Base-by-base conservation (phyloP, 92 coral and sea anemone species). In the Isaurus tuberculatus region DNA sequence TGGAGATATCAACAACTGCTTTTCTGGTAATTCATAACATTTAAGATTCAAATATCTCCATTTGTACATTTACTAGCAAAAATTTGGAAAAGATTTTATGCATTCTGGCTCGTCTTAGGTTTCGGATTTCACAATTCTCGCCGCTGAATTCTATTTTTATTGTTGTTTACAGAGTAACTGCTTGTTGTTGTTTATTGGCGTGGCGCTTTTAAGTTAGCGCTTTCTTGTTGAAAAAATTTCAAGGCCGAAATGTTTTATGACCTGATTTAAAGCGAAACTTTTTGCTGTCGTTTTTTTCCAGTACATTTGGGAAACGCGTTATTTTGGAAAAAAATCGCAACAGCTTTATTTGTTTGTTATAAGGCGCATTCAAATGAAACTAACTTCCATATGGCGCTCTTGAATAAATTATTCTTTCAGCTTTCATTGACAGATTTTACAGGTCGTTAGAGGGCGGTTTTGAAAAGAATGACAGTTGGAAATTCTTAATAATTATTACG, bases 151-250 rank as follows among this genome's bases (percentile, higher is more conserved):
- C 88, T 87, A 75, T 91, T 91, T 94, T 93, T 89, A 91, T 89
- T 94, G 94, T 94, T 94, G 98, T 94, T 94, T 94, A 94, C 97
- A 60, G 83, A 79, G 91, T 85, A 70, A 60, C 79, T 84, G 84
- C 72, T 94, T 94, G 98, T 94, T 94, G 94, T 91, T 94, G 94
- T 94, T 94, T 94, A 91, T 94, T 63, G 91, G 95, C 93, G 98
- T 74, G 92, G 94, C 86, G 91, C 72, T 75, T 69, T 77, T 28
- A 23, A 34, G 69, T 20, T 34, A 20, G 36, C 26, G 26, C 51
- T 25, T 77, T 74, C 23, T 77, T 11, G 15, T 77, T 77, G 51
- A 74, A 55, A 26, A 42, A 16, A 16, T 34, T 8, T 67, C 13
- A 33, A 13, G 53, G 19, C 37, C 43, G 55, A 34, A 77, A 34